Evolutionary conservation across 2,888 invertebrate species (phyloP), one percentile per base, ranked within the genome.

Genomic region (Zelleria hepariella): DNA sequence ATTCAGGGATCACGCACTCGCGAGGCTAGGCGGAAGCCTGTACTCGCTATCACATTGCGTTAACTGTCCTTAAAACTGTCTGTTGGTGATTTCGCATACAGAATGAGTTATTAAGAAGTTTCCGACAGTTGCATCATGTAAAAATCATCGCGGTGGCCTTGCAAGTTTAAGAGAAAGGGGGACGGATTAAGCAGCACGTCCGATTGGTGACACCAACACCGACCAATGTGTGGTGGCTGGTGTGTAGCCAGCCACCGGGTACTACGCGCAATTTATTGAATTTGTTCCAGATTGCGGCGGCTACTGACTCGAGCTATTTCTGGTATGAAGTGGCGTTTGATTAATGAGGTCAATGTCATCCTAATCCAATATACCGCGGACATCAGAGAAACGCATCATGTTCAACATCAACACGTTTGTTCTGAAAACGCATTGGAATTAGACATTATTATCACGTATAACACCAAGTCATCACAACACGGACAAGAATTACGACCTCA

Each of bases 81-180:
- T 15, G 15, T 42, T 0, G 32, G 32, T 70, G 71, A 78, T 76
- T 77, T 78, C 72, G 75, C 74, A 77, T 77, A 73, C 72, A 64
- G 66, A 80, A 77, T 76, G 67, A 74, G 71, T 72, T 76, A 76
- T 77, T 77, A 76, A 72, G 66, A 73, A 72, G 71, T 73, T 79
- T 76, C 75, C 73, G 72, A 63, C 66, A 69, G 65, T 80, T 78
- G 66, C 75, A 66, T 72, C 73, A 57, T 21, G 77, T 53, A 65
- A 61, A 63, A 68, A 65, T 70, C 72, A 69, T 72, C 67, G 66
- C 65, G 64, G 63, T 61, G 65, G 61, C 64, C 65, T 60, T 57
- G 60, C 53, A 56, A 25, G n/a, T 24, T 42, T 25, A 66, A 73
- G 74, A 73, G 73, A 76, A 77, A 75, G 75, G 69, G 72, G 71